A percentile compares a stretch with the other conserved stretches of the same genome.
Conservation (phyloP, 2,888 invertebrate species). For the Ochropleura leucogaster region DNA sequence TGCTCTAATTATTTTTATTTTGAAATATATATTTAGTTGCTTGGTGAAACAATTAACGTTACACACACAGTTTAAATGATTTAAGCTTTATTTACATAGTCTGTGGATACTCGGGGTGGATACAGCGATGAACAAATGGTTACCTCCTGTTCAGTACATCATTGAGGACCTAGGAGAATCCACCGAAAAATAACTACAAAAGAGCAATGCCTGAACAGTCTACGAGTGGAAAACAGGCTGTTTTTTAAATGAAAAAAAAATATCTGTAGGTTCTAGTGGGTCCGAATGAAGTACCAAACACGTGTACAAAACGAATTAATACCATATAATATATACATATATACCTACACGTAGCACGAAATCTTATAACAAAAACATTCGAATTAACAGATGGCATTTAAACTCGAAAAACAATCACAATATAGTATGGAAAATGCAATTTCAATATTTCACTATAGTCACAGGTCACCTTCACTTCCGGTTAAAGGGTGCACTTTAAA, state of each 20-base stretch:
- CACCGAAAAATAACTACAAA: too few relatives aligned
- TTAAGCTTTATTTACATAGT: neutral
- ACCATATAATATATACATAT: too few relatives aligned
- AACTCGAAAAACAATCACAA: neutral
- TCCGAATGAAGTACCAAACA: too few relatives aligned
- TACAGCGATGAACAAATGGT: neutral
- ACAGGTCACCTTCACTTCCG: conserved; percentile 2
- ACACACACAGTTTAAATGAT: neutral
- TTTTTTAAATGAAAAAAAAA: too few relatives aligned
- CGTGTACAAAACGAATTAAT: too few relatives aligned
- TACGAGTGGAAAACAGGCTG: too few relatives aligned
- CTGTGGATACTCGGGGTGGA: neutral
- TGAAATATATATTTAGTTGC: neutral
- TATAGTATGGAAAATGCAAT: conserved; percentile 19
- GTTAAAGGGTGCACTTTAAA: neutral
- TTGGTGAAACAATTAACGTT: neutral
- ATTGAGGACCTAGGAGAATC: too few relatives aligned
- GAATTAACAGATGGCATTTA: neutral
- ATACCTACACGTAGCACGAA: neutral
- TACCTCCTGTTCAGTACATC: neutral
- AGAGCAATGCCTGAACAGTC: too few relatives aligned
- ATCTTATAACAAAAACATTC: neutral
- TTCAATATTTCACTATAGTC: conserved; percentile 1
- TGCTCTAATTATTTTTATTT: conserved; percentile 19
- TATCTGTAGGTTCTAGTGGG: too few relatives aligned